Conservation (phyloP, 2,797 vertebrate genomes). For the Anabacerthia variegaticeps region DNA sequence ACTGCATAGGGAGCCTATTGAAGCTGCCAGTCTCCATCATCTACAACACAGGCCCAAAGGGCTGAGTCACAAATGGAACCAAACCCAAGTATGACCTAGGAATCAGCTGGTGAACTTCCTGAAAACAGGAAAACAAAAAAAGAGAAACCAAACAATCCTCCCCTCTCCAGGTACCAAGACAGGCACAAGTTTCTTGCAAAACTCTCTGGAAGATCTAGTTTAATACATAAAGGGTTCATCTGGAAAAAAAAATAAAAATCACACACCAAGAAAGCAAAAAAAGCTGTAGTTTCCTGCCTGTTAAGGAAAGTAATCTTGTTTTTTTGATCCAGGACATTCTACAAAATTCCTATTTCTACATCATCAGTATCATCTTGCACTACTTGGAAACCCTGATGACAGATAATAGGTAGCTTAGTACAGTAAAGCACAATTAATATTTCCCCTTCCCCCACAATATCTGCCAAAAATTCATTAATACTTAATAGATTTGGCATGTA, state of each 20-base stretch:
- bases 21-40: not conserved
- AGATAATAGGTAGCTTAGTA: not conserved
- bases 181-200: not conserved
- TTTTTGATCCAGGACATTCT: not conserved
- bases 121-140: not conserved
- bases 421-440: not conserved
- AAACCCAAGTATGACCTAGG: slow-evolving; percentile 10
- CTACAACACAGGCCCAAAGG: not conserved
- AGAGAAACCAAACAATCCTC: not conserved
- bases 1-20: not conserved
- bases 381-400: not conserved
- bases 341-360: not conserved
- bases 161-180: not conserved
- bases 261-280: not conserved
- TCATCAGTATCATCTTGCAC: not conserved
- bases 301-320: not conserved
- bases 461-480: not conserved
- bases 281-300: not conserved
- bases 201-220: not conserved
- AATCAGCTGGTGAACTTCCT: not conserved
- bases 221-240: not conserved
- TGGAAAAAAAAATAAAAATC: not conserved
- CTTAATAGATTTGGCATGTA: not conserved
- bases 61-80: slow-evolving; percentile 16
- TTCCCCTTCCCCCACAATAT: not conserved